Percentiles rank a stretch among this genome's conserved stretches.
These are phyloP conservation scores for Gopherus flavomarginatus DNA, from an alignment of 2,113 vertebrate genomes.

Conservation along the genomic window DNA sequence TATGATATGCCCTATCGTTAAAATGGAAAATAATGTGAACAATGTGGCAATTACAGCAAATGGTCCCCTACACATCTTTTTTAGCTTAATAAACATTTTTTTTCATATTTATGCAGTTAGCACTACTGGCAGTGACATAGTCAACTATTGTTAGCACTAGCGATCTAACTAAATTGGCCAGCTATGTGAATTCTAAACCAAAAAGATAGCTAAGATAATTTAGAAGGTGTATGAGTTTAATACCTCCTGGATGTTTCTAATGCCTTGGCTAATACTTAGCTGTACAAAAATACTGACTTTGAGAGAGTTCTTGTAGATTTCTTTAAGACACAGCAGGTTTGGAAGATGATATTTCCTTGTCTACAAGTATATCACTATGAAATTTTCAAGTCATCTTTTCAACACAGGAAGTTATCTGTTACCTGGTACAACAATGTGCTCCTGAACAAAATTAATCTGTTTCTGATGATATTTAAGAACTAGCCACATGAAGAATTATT, in stretches of 20 bases:
- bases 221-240: not conserved
- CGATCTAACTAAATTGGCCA: not conserved
- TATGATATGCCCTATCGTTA: not conserved
- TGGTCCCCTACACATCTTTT: not conserved
- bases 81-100: not conserved
- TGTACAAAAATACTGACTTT: slow-evolving; percentile 39
- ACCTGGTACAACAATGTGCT: slow-evolving; percentile 51
- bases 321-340: slow-evolving; percentile 49
- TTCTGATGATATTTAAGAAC: slow-evolving; percentile 73
- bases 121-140: not conserved
- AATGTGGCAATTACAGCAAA: not conserved
- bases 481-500: not conserved
- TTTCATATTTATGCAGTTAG: not conserved
- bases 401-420: slow-evolving; percentile 71
- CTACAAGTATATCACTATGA: slow-evolving; percentile 37
- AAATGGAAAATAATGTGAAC: not conserved
- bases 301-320: slow-evolving; percentile 41
- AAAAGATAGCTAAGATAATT: not conserved
- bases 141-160: not conserved
- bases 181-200: not conserved
- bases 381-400: slow-evolving; percentile 61
- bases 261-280: slow-evolving; percentile 23
- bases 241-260: not conserved
- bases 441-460: slow-evolving; percentile 64
- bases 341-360: slow-evolving; percentile 76